Evolutionary conservation across 2,113 vertebrate species (phyloP).

Genomic region (Pseudorasbora parva): DNA sequence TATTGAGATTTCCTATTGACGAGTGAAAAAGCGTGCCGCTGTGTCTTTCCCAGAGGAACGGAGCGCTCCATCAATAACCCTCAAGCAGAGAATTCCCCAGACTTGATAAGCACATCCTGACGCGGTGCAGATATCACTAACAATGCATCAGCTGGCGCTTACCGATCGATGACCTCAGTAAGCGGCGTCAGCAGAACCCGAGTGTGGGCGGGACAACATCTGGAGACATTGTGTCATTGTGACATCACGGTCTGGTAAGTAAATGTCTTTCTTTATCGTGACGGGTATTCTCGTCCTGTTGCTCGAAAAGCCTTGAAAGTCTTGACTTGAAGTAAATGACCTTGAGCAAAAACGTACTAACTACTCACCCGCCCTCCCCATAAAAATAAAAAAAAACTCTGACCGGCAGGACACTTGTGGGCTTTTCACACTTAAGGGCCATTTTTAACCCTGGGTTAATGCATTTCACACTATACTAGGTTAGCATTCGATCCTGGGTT

Average conservation of each 20-base stretch:
- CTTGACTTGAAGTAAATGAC: conserved; percentile 8
- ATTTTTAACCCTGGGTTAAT: conserved; percentile 7
- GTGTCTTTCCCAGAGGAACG: background rate
- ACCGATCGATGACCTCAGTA: conserved; percentile 27
- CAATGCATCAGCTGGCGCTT: conserved; percentile 50
- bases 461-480: background rate
- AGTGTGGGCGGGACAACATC: background rate
- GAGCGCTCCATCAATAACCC: conserved; percentile 40
- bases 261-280: background rate
- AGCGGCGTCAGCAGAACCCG: background rate
- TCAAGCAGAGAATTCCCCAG: conserved; percentile 56
- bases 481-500: background rate
- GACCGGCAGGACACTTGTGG: conserved; percentile 58
- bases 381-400: conserved; percentile 52
- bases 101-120: conserved; percentile 53
- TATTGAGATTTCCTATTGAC: background rate
- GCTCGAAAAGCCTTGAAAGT: conserved; percentile 47
- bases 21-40: background rate
- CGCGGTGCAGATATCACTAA: background rate
- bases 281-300: background rate
- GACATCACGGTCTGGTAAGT: background rate
- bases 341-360: background rate
- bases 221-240: background rate
- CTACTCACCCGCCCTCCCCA: conserved; percentile 9
- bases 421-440: background rate